Base-by-base conservation (phyloP, 1,140 invertebrate genomes). In the Tribolium castaneum region DNA sequence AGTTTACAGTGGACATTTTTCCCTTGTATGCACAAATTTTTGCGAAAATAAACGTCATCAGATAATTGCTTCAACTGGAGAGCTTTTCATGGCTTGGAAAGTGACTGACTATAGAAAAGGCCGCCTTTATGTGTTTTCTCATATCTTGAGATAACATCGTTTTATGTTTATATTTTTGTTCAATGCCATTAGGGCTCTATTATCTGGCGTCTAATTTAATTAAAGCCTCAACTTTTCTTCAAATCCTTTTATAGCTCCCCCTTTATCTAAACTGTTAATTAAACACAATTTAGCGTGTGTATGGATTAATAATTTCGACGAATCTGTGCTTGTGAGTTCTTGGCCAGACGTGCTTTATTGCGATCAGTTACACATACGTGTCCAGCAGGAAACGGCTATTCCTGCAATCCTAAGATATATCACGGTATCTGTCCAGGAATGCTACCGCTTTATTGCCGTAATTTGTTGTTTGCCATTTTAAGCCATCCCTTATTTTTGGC, bases 161-260 rank as follows among this genome's bases (percentile, higher is more conserved):
- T 66, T 66, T 66, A 66, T 66, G 25, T 66, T 66, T 35, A 66
- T 66, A 35, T 66, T 66, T 66, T 12, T 14, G 59, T 13, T 59
- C 54, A 59, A 59, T 59, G 54, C 19, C 25, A 66, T 34, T 35
- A 66, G 30, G 30, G 59, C 25, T 22, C 9, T 30, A 66, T 66
- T 66, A 66, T 66, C 25, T 7, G 12, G 34, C 4, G 5, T 9
- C 16, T 66, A 66, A 66, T 35, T 66, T 6, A 35, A 66, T 34
- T 19, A 9, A 59, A 59, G 30, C 19, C 3, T 5, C 25, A 30
- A 30, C 25, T 6, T 30, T 6, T 3, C 3, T 5, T 30, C 5
- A 30, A 30, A 30, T 30, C 25, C 25, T 30, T 30, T 30, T 30
- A 30, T 30, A 30, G 25, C 5, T 30, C 6, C 1, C 10, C 54